Evolutionary conservation across 2,113 vertebrate species (phyloP).

Genomic region (Puma concolor): DNA sequence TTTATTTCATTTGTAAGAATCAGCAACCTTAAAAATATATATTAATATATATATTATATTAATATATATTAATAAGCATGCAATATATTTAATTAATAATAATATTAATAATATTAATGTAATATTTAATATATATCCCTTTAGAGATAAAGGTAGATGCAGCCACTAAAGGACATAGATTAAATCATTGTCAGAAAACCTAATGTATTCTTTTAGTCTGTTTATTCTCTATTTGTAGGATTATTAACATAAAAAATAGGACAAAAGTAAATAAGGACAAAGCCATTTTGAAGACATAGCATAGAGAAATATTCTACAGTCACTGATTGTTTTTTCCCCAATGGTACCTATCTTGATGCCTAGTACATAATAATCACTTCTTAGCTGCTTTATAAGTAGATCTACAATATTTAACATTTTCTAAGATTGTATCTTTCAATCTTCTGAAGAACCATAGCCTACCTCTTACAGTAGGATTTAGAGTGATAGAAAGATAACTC

Average conservation of each 20-base stretch:
- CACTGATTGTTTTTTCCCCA: background rate
- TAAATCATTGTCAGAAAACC: background rate
- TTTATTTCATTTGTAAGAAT: slow-evolving; percentile 12
- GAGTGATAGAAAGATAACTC: background rate
- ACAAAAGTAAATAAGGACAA: background rate
- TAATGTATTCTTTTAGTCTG: background rate
- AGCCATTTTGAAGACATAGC: background rate
- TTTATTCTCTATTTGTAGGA: background rate
- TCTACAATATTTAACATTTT: background rate
- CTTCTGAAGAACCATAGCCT: background rate
- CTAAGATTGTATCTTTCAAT: background rate
- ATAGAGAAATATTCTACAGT: background rate
- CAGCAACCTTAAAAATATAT: background rate
- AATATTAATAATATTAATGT: too few species aligned
- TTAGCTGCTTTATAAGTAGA: background rate
- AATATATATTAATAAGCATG: too few species aligned
- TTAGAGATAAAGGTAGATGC: background rate
- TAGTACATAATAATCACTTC: background rate
- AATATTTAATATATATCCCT: background rate
- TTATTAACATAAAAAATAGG: background rate
- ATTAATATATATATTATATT: background rate
- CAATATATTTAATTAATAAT: too few species aligned
- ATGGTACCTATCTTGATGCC: background rate
- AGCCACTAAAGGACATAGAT: background rate
- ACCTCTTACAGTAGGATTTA: background rate